Conservation (phyloP, 2,113 vertebrate genomes). For the Scopus umbretta region DNA sequence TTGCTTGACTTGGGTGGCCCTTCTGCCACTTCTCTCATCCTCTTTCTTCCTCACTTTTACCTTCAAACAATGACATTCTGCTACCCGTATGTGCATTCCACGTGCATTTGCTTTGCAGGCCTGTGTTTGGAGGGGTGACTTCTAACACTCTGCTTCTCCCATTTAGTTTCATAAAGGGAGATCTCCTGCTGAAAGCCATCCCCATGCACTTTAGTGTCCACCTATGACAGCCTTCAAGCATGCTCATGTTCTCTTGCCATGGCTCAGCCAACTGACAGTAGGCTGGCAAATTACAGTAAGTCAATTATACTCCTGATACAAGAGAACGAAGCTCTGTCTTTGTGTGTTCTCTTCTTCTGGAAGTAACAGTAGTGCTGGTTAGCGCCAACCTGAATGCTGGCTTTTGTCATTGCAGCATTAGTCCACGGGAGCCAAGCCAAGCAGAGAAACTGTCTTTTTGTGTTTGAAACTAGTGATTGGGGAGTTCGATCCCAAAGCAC, state of each 20-base stretch:
- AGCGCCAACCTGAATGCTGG: background rate
- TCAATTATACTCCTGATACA: background rate
- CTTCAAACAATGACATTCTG: background rate
- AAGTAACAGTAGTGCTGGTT: background rate
- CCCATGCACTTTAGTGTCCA: too few species aligned
- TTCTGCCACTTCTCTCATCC: background rate
- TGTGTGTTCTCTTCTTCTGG: background rate
- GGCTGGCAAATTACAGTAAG: background rate
- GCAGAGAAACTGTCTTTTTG: background rate
- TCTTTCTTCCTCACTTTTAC: background rate
- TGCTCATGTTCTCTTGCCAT: background rate
- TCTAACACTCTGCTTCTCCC: background rate
- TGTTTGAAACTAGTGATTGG: background rate
- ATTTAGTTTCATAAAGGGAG: background rate
- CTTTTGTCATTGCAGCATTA: background rate
- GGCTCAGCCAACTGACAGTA: background rate
- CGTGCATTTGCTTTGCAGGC: background rate
- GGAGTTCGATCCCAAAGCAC: background rate
- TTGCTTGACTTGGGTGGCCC: background rate
- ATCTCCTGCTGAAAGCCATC: background rate
- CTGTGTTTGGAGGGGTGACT: background rate
- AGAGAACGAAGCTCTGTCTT: background rate
- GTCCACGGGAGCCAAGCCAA: background rate
- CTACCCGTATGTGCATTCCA: background rate
- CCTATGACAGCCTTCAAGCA: background rate